Percentiles rank a stretch among this genome's conserved stretches.
phyloP scores from a whole-genome alignment of 2,113 vertebrate species.

The Rostratula benghalensis region DNA sequence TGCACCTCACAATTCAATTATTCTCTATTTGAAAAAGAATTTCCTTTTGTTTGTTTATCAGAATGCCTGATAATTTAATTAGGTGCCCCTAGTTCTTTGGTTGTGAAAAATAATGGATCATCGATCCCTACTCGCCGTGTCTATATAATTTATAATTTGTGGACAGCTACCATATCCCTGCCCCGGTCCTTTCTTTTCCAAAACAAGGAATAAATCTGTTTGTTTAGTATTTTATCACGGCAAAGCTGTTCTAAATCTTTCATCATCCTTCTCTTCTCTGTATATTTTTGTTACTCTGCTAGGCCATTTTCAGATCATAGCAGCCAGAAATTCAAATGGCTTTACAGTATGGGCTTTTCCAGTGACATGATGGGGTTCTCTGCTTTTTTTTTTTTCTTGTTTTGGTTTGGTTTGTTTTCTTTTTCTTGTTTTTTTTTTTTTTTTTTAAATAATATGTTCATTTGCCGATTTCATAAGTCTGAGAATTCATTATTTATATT shows the following conservation, averaged over 20 bases:
- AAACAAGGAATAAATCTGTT: neutral
- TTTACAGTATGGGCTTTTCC: neutral
- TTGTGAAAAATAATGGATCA: slow-evolving; percentile 38
- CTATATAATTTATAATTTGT: neutral
- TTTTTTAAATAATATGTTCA: neutral
- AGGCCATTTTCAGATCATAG: neutral
- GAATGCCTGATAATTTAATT: slow-evolving; percentile 43
- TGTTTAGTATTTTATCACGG: neutral
- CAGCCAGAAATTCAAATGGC: neutral
- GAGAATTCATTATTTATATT: slow-evolving; percentile 11
- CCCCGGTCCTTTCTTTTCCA: neutral
- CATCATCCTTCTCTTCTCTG: neutral
- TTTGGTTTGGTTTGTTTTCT: neutral
- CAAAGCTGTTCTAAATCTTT: neutral
- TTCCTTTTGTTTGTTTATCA: slow-evolving; percentile 64
- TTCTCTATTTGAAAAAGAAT: slow-evolving; percentile 50
- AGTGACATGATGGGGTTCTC: neutral
- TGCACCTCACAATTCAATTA: slow-evolving; percentile 57
- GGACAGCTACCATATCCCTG: neutral
- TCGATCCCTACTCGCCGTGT: neutral
- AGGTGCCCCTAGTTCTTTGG: neutral
- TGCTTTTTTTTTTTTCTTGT: neutral
- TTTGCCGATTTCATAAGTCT: neutral
- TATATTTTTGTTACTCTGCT: neutral
- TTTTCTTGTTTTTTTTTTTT: neutral